Evolutionary conservation across 2,113 vertebrate genomes (phyloP).

Genomic region (Eptatretus burgeri): DNA sequence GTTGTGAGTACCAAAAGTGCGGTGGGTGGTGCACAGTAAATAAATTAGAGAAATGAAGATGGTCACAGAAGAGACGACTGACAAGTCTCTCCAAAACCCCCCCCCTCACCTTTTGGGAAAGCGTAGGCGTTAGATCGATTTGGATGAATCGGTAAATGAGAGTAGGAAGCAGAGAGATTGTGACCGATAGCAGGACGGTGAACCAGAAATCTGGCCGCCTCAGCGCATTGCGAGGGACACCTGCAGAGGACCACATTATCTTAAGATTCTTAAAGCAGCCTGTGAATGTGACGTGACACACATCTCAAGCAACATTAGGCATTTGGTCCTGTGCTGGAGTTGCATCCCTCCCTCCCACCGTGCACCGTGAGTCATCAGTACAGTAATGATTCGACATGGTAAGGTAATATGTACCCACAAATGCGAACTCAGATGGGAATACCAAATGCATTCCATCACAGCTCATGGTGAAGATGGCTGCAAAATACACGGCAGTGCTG

Average conservation of each 20-base stretch:
- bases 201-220: slow-evolving; percentile 24
- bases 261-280: background rate
- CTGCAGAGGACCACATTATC: slow-evolving; percentile 17
- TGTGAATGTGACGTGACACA: rapidly evolving
- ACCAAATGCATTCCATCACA: slow-evolving; percentile 15
- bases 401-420: slow-evolving; percentile 24
- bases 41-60: no score
- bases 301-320: background rate
- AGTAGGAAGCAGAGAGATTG: slow-evolving; percentile 24
- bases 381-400: no score
- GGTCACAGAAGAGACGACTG: no score
- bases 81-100: no score
- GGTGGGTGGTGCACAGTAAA: no score
- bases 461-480: slow-evolving; percentile 26
- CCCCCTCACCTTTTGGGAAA: no score
- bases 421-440: slow-evolving; percentile 26
- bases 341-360: no score
- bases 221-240: slow-evolving; percentile 22
- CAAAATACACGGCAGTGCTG: slow-evolving; percentile 24
- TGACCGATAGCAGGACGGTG: slow-evolving; percentile 27
- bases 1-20: no score
- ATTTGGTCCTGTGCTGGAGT: no score
- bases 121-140: background rate
- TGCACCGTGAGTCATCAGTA: no score
- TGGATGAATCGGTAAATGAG: slow-evolving; percentile 16